These are phyloP conservation scores for Nasonia longicornis DNA, from an alignment of 1,140 invertebrate genomes.

Conservation along the genomic window DNA sequence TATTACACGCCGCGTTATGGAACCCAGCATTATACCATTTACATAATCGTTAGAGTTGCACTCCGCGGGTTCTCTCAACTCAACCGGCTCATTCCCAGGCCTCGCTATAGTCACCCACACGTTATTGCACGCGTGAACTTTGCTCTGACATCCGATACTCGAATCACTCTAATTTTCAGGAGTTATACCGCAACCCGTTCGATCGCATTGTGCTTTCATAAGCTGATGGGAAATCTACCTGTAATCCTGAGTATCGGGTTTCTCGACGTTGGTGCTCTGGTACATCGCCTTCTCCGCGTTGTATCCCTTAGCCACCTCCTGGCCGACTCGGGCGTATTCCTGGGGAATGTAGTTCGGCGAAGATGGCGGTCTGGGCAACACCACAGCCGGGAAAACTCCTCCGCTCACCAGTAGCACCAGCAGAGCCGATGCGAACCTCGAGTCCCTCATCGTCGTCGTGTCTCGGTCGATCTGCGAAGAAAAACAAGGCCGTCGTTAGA, in stretches of 20 bases:
- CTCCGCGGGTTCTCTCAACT: no score
- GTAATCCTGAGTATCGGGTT: constrained; percentile 56
- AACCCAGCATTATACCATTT: no score
- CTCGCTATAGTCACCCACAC: no score
- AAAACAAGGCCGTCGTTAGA: no score
- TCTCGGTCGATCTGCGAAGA: background rate
- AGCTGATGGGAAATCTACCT: constrained; percentile 44
- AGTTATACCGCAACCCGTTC: no score
- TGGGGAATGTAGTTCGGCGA: constrained; percentile 60
- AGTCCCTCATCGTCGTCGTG: background rate
- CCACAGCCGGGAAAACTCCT: constrained; percentile 56
- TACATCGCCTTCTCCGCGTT: constrained; percentile 44
- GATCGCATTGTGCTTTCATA: no score
- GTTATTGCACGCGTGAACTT: no score
- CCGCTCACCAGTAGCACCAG: constrained; percentile 50
- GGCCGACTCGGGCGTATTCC: constrained; percentile 34
- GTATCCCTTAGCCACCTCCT: constrained; percentile 49
- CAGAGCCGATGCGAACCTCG: constrained; percentile 23
- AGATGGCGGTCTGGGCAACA: constrained; percentile 64
- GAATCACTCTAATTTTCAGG: no score
- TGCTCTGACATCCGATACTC: no score
- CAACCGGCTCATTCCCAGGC: no score
- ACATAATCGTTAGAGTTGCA: no score
- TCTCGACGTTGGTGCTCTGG: constrained; percentile 59
- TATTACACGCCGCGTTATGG: no score